Percentiles rank a stretch among this genome's conserved stretches.
These are phyloP conservation scores for Holotrichia oblita DNA, from an alignment of 1,140 invertebrate genomes.

Conservation along the genomic window DNA sequence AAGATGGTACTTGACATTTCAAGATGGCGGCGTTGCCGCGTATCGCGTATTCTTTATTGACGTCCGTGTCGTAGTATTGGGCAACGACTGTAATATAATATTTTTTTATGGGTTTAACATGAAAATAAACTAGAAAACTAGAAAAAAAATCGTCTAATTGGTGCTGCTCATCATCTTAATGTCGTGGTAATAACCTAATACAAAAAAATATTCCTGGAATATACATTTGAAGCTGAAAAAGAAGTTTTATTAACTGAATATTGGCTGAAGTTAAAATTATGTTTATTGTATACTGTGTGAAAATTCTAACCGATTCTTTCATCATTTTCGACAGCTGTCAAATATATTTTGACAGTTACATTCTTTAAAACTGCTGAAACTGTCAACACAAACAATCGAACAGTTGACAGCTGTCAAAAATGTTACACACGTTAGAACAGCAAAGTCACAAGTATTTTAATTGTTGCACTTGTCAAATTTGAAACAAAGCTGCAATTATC, in stretches of 20 bases:
- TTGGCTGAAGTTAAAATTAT: background rate
- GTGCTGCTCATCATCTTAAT: background rate
- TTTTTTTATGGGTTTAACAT: background rate
- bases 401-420: background rate
- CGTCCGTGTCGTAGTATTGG: conserved; percentile 87
- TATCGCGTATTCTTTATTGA: conserved; percentile 92
- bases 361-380: background rate
- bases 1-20: conserved; percentile 91
- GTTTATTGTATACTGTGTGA: background rate
- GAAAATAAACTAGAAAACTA: background rate
- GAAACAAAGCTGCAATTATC: too few relatives aligned
- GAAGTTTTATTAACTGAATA: background rate
- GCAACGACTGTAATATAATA: conserved; percentile 73
- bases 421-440: background rate
- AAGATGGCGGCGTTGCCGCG: conserved; percentile 89
- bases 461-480: too few relatives aligned
- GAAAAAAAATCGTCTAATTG: background rate
- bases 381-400: background rate
- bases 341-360: background rate
- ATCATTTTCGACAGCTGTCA: background rate
- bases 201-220: background rate
- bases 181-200: background rate
- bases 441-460: too few relatives aligned
- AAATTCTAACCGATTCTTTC: background rate
- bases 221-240: background rate